Percentiles rank a stretch among this genome's conserved stretches.
Evolutionary conservation across 2,888 invertebrate genomes (phyloP).

Genomic region (Pteria penguin): DNA sequence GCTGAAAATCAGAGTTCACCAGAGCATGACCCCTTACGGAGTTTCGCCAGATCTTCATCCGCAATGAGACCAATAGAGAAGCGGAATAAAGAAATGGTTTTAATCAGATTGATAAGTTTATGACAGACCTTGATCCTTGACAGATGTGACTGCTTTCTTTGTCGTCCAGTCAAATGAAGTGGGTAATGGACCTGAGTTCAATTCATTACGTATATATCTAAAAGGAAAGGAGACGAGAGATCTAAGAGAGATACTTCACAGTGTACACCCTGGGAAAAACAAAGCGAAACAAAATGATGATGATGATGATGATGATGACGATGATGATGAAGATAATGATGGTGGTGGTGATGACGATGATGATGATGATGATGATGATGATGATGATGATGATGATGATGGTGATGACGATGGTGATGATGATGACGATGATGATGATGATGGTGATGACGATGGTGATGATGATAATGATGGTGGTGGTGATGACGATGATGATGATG

Average conservation of each 20-base stretch:
- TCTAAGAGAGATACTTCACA: too few relatives aligned
- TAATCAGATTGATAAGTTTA: background rate
- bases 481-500: too few relatives aligned
- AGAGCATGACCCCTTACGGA: too few relatives aligned
- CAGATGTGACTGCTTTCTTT: constrained; percentile 67
- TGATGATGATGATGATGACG: background rate
- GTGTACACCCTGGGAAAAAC: background rate
- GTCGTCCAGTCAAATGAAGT: constrained; percentile 72
- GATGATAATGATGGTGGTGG: constrained; percentile 48
- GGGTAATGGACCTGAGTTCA: constrained; percentile 54
- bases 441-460: constrained; percentile 52
- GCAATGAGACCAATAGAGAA: too few relatives aligned
- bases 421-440: constrained; percentile 47
- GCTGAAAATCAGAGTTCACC: too few relatives aligned
- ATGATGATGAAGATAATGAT: background rate
- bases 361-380: background rate
- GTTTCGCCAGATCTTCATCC: too few relatives aligned
- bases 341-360: background rate
- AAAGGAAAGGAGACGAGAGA: background rate
- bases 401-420: constrained; percentile 34
- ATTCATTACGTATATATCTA: constrained; percentile 44
- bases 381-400: background rate
- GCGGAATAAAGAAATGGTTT: too few relatives aligned
- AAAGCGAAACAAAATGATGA: background rate
- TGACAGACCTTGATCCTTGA: constrained; percentile 72